Conservation (phyloP, 2,888 invertebrate species). For the Leucophora obtusa region DNA sequence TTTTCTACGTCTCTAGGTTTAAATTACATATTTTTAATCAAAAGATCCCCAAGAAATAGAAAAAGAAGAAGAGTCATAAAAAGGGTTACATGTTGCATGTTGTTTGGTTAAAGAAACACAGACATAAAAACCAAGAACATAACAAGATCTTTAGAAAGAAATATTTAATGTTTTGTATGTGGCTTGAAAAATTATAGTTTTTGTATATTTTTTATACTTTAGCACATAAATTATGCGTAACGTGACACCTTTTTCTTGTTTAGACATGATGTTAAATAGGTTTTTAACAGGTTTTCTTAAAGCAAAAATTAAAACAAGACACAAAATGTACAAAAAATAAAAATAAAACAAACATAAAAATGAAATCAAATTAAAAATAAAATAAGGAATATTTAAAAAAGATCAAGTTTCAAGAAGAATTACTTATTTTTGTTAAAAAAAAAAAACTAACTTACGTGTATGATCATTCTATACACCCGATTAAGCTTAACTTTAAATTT, state of each 20-base stretch:
- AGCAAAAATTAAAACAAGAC: neutral
- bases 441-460: too few species aligned
- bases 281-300: constrained; percentile 51
- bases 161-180: constrained; percentile 48
- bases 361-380: neutral
- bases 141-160: neutral
- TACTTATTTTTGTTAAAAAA: too few species aligned
- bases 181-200: constrained; percentile 68
- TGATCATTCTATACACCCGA: too few species aligned
- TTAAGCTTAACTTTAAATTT: too few species aligned
- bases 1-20: constrained; percentile 42
- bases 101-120: neutral
- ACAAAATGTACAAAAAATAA: neutral
- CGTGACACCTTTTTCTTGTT: constrained; percentile 76
- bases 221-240: constrained; percentile 76
- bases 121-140: neutral
- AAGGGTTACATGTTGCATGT: constrained; percentile 49
- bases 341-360: neutral
- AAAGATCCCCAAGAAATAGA: neutral
- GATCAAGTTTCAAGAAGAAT: constrained; percentile 16
- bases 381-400: constrained; percentile 4
- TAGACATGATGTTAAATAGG: constrained; percentile 55
- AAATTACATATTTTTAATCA: constrained; percentile 56
- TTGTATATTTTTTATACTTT: constrained; percentile 43
- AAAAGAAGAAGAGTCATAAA: neutral